These are phyloP conservation scores for Tyrannus savana DNA, from an alignment of 2,113 vertebrate species.

Conservation along the genomic window DNA sequence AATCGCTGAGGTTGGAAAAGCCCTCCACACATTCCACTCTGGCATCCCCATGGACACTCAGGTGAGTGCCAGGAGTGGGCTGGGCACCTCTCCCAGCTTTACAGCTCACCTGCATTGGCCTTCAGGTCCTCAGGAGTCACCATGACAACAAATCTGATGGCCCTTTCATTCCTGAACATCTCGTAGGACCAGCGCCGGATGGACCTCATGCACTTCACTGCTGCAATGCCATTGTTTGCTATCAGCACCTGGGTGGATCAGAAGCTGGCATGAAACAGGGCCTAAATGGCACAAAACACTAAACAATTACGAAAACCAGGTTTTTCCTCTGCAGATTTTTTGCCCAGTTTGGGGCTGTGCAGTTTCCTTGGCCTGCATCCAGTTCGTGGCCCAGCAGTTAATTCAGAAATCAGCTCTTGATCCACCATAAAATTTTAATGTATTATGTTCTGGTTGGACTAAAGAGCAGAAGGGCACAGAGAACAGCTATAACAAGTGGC, in stretches of 20 bases:
- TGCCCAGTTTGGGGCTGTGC: neutral
- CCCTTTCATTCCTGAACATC: slow-evolving; percentile 98
- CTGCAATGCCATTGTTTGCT: slow-evolving; percentile 98
- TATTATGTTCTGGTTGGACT: neutral
- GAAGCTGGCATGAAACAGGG: neutral
- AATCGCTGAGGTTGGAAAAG: neutral
- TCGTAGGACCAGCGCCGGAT: slow-evolving; percentile 98
- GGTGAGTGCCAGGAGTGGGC: neutral
- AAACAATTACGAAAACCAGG: neutral
- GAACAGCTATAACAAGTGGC: neutral
- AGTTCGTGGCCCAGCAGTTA: neutral
- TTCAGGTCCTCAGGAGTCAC: slow-evolving; percentile 98
- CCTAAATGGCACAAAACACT: neutral
- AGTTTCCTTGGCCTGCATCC: neutral
- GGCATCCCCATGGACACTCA: rapidly evolving
- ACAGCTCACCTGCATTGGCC: slow-evolving; percentile 90
- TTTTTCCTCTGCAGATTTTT: neutral
- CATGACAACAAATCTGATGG: slow-evolving; percentile 98
- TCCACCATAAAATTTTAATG: neutral
- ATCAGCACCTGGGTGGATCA: slow-evolving; percentile 88
- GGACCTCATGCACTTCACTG: slow-evolving; percentile 99
- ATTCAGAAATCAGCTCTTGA: neutral
- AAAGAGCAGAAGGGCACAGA: neutral
- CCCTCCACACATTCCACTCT: rapidly evolving
- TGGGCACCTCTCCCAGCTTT: neutral